These are phyloP conservation scores for Rynchops niger DNA, from an alignment of 2,113 vertebrate genomes.

Conservation along the genomic window DNA sequence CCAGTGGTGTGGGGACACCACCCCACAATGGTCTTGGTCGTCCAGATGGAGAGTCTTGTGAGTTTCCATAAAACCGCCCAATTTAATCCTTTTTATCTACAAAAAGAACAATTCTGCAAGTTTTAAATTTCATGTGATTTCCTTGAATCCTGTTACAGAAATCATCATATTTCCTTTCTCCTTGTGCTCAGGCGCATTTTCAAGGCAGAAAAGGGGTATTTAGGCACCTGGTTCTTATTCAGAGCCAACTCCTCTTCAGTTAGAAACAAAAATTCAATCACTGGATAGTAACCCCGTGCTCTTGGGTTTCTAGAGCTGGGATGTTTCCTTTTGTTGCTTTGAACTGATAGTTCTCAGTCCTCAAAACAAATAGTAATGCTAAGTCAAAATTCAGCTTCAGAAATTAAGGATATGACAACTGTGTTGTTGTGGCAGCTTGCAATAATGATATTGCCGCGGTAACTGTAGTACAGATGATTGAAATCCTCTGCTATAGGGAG, in stretches of 20 bases:
- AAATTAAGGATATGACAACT: background rate
- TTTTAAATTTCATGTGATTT: background rate
- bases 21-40: background rate
- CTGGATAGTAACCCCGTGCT: background rate
- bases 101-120: background rate
- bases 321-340: background rate
- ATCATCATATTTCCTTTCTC: background rate
- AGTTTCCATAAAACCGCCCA: background rate
- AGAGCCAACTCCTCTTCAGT: background rate
- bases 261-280: background rate
- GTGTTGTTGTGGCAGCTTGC: background rate
- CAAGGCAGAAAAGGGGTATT: background rate
- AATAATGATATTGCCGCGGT: fast-evolving
- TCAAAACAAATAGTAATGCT: background rate
- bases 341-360: background rate
- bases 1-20: fast-evolving
- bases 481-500: background rate
- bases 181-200: background rate
- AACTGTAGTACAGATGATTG: background rate
- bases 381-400: background rate
- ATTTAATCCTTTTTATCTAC: background rate
- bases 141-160: background rate
- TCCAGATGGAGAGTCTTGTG: background rate
- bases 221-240: background rate
- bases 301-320: background rate